phyloP scores from a whole-genome alignment of 37 sponge, comb jelly and placozoan genomes.

The Chondrilla cf. caribensis region DNA sequence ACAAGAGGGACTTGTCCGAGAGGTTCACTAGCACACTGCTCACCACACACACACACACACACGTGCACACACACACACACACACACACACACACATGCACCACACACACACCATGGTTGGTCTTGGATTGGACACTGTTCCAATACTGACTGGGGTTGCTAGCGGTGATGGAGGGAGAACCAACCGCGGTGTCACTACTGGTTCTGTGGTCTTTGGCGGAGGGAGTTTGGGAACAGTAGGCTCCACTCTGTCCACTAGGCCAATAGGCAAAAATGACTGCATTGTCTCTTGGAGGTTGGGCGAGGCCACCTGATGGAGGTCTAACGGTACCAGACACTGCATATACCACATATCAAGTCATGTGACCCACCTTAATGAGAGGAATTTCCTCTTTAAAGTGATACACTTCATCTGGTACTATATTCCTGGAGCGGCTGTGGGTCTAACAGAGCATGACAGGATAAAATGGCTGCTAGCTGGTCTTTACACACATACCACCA shows the following conservation, averaged over 20 bases:
- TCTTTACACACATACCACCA: not conserved
- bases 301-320: not conserved
- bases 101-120: not conserved
- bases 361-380: constrained; percentile 41
- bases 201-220: not conserved
- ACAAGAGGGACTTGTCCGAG: too few relatives aligned
- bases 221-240: not conserved
- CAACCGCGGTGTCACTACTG: too few relatives aligned
- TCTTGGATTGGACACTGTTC: not conserved
- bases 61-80: not conserved
- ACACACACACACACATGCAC: not conserved
- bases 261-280: not conserved
- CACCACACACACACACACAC: too few relatives aligned
- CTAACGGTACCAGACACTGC: not conserved
- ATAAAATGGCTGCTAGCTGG: not conserved
- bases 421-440: constrained; percentile 24
- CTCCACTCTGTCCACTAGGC: too few relatives aligned
- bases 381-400: constrained; percentile 62
- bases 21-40: too few relatives aligned
- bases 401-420: constrained; percentile 56
- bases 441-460: constrained; percentile 18
- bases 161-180: too few relatives aligned
- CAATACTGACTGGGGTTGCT: not conserved
- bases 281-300: constrained; percentile 3
- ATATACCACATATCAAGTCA: not conserved